Evolutionary conservation across 2,888 invertebrate species (phyloP), one percentile per base, ranked within the genome.

Genomic region (Heteromurus nitidus): DNA sequence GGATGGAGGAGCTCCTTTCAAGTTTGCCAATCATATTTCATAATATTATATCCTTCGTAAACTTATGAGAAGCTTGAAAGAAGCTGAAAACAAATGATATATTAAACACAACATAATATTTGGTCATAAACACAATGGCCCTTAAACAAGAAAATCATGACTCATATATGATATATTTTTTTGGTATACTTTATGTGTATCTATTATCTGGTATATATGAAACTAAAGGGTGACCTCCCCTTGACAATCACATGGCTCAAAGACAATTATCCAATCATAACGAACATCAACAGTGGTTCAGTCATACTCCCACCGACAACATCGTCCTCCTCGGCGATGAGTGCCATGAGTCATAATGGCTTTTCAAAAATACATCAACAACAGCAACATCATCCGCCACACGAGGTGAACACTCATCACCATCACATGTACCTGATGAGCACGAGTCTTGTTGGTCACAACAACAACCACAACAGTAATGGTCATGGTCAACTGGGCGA

Each of bases 241-340:
- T 82, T 89, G 83, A 87, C 86, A 85, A 88, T 89, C 84, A 87
- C 87, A 70, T 89, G 89, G 89, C 86, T 89, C 73, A 90, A 90
- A 85, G 88, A 89, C 84, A 87, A 86, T n/a, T 77, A 75, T 24
- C 82, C 87, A 22, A 83, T 88, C 60, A 60, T 74, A 70, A 70
- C 70, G 62, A 73, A 82, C 79, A 64, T 60, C 50, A 77, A 65
- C 60, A 72, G 73, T 85, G 87, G 31, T 55, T 83, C 11, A 87
- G 86, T 69, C 50, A 69, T 77, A 31, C 62, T 77, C 13, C 80
- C 68, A 16, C 68, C 70, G 60, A 24, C 42, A 22, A 75, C 58
- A 85, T 88, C 69, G 75, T 80, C 26, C 85, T 88, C 24, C 47
- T 68, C 62, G 69, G 44, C n/a, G 87, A 74, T n/a, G n/a, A 18